These are phyloP conservation scores for Eupithecia subumbrata DNA, from an alignment of 2,888 invertebrate genomes.

Conservation along the genomic window DNA sequence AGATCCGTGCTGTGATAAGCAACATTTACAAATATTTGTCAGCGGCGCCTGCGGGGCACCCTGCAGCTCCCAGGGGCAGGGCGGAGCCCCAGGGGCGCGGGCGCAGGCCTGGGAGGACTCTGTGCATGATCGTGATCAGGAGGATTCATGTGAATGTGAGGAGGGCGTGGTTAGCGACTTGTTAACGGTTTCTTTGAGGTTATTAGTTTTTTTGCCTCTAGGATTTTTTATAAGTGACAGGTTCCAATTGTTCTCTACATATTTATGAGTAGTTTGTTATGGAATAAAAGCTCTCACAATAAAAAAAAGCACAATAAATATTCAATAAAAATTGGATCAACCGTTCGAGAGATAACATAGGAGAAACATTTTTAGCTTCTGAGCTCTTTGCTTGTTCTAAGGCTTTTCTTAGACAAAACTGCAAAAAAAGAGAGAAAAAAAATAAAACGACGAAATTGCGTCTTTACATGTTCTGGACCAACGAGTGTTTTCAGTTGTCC, in stretches of 20 bases:
- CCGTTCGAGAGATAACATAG: too few species aligned
- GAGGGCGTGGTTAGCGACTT: not conserved
- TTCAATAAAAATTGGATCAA: too few species aligned
- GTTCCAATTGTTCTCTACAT: too few species aligned
- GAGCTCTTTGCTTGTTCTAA: too few species aligned
- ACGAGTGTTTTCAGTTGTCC: not conserved
- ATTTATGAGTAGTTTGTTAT: too few species aligned
- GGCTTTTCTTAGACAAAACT: too few species aligned
- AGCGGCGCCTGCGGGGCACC: conserved; percentile 38
- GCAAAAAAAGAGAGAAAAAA: too few species aligned
- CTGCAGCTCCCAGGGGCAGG: not conserved
- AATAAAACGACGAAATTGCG: too few species aligned
- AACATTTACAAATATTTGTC: conserved; percentile 83
- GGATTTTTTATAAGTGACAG: not conserved
- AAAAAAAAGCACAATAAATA: too few species aligned
- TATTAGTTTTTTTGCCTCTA: not conserved
- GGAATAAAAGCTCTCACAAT: too few species aligned
- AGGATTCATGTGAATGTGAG: not conserved
- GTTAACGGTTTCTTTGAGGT: not conserved
- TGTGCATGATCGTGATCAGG: not conserved
- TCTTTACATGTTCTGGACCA: not conserved
- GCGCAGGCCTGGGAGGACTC: not conserved
- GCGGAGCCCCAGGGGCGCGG: not conserved
- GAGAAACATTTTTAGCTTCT: too few species aligned
- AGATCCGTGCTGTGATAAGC: conserved; percentile 60